Evolutionary conservation across 2,797 vertebrate genomes (phyloP).

Genomic region (Psittacula derbiana): DNA sequence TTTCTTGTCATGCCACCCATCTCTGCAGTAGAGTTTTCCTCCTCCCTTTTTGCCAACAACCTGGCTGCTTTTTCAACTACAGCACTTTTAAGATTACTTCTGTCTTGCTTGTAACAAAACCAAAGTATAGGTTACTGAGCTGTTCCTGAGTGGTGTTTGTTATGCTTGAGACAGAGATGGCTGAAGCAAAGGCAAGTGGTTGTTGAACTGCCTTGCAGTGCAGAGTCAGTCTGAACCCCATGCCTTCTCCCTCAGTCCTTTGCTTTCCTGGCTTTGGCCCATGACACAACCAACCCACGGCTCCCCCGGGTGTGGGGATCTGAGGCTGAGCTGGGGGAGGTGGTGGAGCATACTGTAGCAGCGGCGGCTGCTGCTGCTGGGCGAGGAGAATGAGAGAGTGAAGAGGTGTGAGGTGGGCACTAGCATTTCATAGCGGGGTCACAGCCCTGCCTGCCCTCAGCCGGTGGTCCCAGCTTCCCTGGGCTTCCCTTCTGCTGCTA

Average conservation of each 20-base stretch:
- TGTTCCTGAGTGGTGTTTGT: background rate
- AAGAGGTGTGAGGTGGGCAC: background rate
- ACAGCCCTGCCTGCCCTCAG: background rate
- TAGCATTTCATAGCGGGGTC: background rate
- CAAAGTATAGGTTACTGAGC: background rate
- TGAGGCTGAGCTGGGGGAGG: accelerated
- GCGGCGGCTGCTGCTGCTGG: accelerated
- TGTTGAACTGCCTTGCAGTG: background rate
- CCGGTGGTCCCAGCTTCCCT: background rate
- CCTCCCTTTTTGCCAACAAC: background rate
- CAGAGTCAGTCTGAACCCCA: background rate
- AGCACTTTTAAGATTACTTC: background rate
- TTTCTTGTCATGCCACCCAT: background rate
- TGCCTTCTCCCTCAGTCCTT: background rate
- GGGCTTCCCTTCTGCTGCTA: background rate
- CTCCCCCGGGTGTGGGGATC: background rate
- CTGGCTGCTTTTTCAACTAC: background rate
- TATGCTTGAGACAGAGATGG: background rate
- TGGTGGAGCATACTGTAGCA: accelerated
- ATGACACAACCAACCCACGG: background rate
- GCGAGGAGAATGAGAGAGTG: background rate
- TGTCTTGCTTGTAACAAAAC: background rate
- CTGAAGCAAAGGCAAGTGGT: background rate
- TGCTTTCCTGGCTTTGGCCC: background rate
- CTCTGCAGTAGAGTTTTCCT: background rate